Conservation (phyloP, 2,113 vertebrate species). For the Blennius ocellaris region DNA sequence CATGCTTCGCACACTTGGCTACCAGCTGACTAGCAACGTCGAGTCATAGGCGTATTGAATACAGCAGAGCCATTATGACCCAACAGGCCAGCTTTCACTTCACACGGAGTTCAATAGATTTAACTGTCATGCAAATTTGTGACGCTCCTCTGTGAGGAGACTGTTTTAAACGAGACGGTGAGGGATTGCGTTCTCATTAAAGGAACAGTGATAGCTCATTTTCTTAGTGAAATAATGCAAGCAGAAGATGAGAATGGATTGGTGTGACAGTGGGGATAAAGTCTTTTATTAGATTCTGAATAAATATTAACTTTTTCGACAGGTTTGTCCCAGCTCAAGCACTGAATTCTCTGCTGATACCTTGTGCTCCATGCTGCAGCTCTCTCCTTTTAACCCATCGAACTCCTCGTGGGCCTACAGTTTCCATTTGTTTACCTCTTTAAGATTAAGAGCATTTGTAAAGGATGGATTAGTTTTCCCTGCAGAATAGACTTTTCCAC, state of each 20-base stretch:
- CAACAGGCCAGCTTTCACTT: constrained; percentile 7
- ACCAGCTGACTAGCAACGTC: background rate
- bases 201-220: background rate
- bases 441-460: background rate
- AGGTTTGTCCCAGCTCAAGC: no score
- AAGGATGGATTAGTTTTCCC: background rate
- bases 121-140: background rate
- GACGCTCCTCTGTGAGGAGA: background rate
- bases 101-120: background rate
- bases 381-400: background rate
- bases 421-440: background rate
- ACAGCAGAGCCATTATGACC: constrained; percentile 7
- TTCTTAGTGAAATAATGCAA: background rate
- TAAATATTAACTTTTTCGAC: no score
- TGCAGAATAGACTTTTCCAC: background rate
- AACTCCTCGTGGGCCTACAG: background rate
- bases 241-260: background rate
- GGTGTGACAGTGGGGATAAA: no score
- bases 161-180: constrained; percentile 6
- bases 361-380: background rate
- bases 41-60: background rate
- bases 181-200: constrained; percentile 2
- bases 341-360: background rate
- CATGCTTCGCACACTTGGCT: background rate
- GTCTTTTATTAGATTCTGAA: no score